These are phyloP conservation scores for Rhipidura dahli DNA, from an alignment of 2,113 vertebrate genomes.

Conservation along the genomic window DNA sequence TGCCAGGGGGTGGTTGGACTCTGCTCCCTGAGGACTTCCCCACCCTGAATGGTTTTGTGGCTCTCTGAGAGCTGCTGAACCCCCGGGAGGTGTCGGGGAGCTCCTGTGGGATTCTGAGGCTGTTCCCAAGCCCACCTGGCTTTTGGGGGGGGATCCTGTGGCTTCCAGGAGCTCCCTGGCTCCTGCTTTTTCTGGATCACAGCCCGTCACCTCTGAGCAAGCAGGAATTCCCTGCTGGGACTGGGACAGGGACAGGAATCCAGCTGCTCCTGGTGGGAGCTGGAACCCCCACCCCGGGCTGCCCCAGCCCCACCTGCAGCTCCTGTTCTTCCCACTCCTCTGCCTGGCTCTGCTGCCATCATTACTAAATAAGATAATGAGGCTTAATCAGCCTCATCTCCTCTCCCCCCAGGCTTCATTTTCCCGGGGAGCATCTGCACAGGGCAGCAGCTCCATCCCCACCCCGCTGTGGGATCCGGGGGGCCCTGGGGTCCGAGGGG, in stretches of 20 bases:
- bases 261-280: rapidly evolving
- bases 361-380: not conserved
- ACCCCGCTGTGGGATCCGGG: rapidly evolving
- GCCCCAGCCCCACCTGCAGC: not conserved
- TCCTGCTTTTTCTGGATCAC: rapidly evolving
- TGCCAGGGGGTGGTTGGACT: too few species aligned
- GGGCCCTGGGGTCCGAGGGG: not conserved
- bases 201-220: not conserved
- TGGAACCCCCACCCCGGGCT: rapidly evolving
- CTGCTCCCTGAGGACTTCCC: rapidly evolving
- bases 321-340: not conserved
- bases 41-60: rapidly evolving
- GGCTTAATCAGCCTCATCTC: constrained; percentile 15
- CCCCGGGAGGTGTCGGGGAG: rapidly evolving
- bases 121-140: rapidly evolving
- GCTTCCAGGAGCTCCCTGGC: not conserved
- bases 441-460: rapidly evolving
- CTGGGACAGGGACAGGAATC: not conserved
- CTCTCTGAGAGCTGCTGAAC: not conserved
- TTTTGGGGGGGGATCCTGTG: not conserved
- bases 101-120: not conserved
- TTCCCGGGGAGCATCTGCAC: not conserved
- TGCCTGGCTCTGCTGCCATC: not conserved
- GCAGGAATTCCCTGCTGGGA: not conserved
- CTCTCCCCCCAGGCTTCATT: not conserved